phyloP scores from a whole-genome alignment of 2,888 invertebrate species.

The Agrotis puta region DNA sequence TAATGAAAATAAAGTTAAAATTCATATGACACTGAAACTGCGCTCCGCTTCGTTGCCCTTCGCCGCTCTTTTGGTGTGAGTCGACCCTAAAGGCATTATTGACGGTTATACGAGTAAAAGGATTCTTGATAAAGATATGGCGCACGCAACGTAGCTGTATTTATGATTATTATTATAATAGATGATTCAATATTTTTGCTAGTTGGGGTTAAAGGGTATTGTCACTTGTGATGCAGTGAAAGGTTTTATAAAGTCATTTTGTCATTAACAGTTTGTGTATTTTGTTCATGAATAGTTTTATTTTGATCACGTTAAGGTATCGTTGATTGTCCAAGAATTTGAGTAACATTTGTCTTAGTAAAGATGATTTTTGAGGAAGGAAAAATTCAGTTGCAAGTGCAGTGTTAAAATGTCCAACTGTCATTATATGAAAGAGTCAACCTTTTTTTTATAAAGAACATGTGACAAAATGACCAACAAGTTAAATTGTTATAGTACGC shows the following conservation, averaged over 20 bases:
- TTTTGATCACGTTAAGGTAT: not conserved
- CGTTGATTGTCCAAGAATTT: not conserved
- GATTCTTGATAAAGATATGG: conserved; percentile 37
- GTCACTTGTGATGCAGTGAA: not conserved
- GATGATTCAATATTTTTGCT: conserved; percentile 28
- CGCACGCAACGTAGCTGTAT: conserved; percentile 40
- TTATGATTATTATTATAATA: conserved; percentile 14
- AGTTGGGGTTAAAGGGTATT: not conserved
- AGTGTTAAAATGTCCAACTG: too few species aligned
- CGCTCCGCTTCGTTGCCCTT: too few species aligned
- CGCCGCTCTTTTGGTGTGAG: too few species aligned
- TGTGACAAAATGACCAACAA: too few species aligned
- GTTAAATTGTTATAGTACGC: too few species aligned
- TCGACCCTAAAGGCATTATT: conserved; percentile 39
- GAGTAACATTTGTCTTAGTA: too few species aligned
- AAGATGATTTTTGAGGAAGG: too few species aligned
- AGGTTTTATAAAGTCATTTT: not conserved
- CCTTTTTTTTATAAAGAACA: too few species aligned
- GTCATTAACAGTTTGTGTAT: not conserved
- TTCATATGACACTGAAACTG: too few species aligned
- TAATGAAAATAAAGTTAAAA: too few species aligned
- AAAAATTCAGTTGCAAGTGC: too few species aligned
- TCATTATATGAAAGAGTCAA: too few species aligned
- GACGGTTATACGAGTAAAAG: conserved; percentile 35
- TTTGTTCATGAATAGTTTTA: not conserved